phyloP scores from a whole-genome alignment of 2,888 invertebrate genomes.

The Tiliacea aurago region DNA sequence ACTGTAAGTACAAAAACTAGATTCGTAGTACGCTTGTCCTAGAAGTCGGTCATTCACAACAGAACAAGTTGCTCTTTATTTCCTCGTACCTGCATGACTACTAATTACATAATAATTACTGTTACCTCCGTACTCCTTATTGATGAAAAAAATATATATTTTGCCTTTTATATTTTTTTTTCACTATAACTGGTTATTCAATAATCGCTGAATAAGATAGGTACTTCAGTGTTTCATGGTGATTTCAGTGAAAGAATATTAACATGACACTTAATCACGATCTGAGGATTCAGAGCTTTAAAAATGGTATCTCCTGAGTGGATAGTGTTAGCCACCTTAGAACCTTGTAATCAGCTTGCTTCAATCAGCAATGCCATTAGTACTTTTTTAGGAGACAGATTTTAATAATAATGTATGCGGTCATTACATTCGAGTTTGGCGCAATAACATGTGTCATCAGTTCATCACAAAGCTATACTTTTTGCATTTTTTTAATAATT shows the following conservation, averaged over 20 bases:
- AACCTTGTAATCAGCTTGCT: neutral
- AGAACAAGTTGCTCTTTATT: conserved; percentile 9
- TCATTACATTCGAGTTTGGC: neutral
- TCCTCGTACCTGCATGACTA: neutral
- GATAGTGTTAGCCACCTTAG: neutral
- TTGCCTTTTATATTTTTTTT: neutral
- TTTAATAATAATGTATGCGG: neutral
- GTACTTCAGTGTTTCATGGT: too few relatives aligned
- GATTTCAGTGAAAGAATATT: too few relatives aligned
- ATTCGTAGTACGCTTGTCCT: conserved; percentile 11
- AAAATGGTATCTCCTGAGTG: neutral
- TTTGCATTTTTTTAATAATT: too few relatives aligned
- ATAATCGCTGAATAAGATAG: neutral
- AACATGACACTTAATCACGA: too few relatives aligned
- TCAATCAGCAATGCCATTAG: too few relatives aligned
- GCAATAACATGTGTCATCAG: too few relatives aligned
- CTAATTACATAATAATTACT: conserved; percentile 20
- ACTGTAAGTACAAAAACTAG: neutral
- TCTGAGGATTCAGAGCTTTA: neutral
- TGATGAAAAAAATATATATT: neutral
- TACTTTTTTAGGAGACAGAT: neutral
- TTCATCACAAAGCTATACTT: neutral
- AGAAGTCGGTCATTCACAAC: conserved; percentile 14
- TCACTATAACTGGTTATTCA: neutral
- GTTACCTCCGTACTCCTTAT: neutral